Conservation (phyloP, 2,888 invertebrate genomes). For the Fissipunctia ypsillon region DNA sequence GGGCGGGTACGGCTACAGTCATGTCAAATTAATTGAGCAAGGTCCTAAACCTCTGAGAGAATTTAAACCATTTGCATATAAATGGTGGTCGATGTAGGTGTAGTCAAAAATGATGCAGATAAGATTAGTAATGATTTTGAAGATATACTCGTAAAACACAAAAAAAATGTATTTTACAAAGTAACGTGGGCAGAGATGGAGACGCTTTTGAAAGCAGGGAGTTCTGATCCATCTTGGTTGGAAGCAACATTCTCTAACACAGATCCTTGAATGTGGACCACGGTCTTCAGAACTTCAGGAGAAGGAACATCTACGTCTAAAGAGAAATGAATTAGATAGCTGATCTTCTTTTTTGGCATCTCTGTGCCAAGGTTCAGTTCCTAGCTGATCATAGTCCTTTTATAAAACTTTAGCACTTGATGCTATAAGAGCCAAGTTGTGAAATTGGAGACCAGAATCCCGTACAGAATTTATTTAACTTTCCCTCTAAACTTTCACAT, state of each 20-base stretch:
- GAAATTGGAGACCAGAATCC: background rate
- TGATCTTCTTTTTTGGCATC: background rate
- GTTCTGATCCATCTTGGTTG: background rate
- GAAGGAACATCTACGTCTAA: background rate
- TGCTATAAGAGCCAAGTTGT: background rate
- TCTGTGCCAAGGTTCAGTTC: background rate
- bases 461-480: background rate
- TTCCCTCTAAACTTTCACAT: conserved; percentile 41
- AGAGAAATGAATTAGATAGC: background rate
- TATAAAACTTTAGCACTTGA: background rate
- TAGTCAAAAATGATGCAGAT: background rate
- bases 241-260: background rate
- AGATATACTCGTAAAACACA: background rate
- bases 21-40: background rate
- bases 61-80: background rate
- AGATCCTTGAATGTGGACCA: background rate
- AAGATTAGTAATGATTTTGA: background rate
- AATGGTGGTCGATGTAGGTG: no score
- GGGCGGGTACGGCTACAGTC: background rate
- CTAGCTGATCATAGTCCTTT: background rate
- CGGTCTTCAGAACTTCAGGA: no score
- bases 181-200: no score
- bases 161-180: no score
- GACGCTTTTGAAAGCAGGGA: no score
- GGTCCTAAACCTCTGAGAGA: conserved; percentile 28